These are phyloP conservation scores for Tauraco hartlaubi DNA, from an alignment of 2,797 vertebrate species.

Conservation along the genomic window DNA sequence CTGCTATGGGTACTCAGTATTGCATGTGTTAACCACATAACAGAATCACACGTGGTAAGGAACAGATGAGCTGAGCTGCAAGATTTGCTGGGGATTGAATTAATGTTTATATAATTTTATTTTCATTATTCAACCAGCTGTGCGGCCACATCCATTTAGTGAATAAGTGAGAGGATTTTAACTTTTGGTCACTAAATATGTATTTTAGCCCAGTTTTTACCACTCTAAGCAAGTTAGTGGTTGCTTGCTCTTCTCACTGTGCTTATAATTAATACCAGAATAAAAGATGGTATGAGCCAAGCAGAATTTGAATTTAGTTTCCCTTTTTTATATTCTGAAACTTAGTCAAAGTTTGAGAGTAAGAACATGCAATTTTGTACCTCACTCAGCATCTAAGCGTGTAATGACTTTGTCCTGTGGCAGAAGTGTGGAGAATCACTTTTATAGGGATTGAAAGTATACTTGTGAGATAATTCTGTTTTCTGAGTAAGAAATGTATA, in stretches of 20 bases:
- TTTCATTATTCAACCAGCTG: not conserved
- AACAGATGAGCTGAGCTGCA: not conserved
- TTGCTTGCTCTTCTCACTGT: not conserved
- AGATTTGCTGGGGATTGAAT: not conserved
- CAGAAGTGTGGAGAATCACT: not conserved
- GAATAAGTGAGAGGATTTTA: not conserved
- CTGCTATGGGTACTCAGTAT: not conserved
- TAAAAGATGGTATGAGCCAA: not conserved
- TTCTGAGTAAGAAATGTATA: not conserved
- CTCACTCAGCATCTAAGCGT: not conserved
- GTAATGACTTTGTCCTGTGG: not conserved
- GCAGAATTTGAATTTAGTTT: not conserved
- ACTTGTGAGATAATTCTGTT: not conserved
- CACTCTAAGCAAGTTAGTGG: not conserved
- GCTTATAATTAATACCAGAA: not conserved
- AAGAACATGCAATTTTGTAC: not conserved
- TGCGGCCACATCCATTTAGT: not conserved
- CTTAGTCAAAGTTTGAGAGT: not conserved
- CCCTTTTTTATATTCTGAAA: not conserved
- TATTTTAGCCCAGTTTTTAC: not conserved
- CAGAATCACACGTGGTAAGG: not conserved
- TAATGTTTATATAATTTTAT: conserved; percentile 15
- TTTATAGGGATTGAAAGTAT: not conserved
- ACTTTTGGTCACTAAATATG: not conserved
- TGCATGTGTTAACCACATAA: not conserved